Conservation (phyloP, 2,797 vertebrate species). For the Streptopelia turtur region DNA sequence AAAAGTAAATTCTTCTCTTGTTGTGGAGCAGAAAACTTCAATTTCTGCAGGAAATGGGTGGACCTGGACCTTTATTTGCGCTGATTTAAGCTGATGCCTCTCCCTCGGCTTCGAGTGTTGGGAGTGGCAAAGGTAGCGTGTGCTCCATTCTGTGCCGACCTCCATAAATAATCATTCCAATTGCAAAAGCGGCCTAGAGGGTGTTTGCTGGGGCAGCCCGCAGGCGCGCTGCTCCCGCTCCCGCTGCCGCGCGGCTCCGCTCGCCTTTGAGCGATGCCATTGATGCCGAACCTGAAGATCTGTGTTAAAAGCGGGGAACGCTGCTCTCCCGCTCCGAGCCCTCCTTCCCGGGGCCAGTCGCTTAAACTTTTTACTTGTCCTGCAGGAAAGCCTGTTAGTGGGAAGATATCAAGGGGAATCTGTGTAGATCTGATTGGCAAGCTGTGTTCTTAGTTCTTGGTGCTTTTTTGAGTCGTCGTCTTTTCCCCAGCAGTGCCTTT, state of each 20-base stretch:
- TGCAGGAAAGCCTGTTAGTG: constrained; percentile 71
- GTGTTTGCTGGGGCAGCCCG: neutral
- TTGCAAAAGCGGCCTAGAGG: neutral
- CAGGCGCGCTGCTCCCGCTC: neutral
- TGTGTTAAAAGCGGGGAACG: constrained; percentile 21
- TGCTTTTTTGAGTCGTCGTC: constrained; percentile 71
- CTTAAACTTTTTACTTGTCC: constrained; percentile 72
- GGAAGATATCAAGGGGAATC: constrained; percentile 74
- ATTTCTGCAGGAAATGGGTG: neutral
- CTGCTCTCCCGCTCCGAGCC: constrained; percentile 37
- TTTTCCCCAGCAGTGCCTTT: constrained; percentile 75
- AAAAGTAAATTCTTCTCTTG: neutral
- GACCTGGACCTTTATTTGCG: neutral
- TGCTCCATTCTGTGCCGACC: neutral
- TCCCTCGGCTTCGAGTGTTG: accelerated
- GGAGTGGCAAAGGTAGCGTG: neutral
- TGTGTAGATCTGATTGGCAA: constrained; percentile 71
- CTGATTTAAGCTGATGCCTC: neutral
- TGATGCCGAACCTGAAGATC: constrained; percentile 4
- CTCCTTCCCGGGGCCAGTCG: constrained; percentile 48
- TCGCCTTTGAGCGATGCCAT: neutral
- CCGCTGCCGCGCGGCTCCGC: neutral
- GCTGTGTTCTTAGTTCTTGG: constrained; percentile 69
- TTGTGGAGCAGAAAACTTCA: neutral
- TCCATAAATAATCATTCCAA: neutral